Evolutionary conservation across 2,797 vertebrate species (phyloP), one percentile per base, ranked within the genome.

Genomic region (Chaenodraco wilsoni): DNA sequence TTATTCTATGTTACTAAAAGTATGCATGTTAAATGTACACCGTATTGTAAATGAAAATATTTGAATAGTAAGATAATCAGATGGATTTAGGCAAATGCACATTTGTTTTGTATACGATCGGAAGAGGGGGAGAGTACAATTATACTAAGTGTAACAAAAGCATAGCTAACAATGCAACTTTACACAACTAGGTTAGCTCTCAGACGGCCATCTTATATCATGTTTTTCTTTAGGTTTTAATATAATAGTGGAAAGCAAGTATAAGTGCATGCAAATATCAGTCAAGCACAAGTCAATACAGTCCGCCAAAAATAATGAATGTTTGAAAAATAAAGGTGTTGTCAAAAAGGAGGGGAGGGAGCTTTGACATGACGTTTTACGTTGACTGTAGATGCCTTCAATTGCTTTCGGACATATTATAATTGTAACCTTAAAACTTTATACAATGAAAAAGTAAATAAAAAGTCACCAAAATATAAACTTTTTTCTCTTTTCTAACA

Each of bases 311-410:
- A 44, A 27, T 21, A 61, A 59, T 54, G 40, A 12, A 73, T 67
- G 13, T 65, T 61, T 60, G 3, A 63, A 49, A 77, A 71, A 81
- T 55, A 51, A 66, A 58, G 58, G 4, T 16, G 40, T 69, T 0
- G 21, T 49, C 48, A 43, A 9, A 58, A 17, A 27, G 43, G 73
- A 57, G 60, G 45, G 41, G 60, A 44, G 5, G 64, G 61, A 19
- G 69, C 65, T 37, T 65, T 52, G 59, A 71, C 59, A 12, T 76
- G 78, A 84, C 87, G 87, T 74, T 59, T 75, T 60, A 76, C 71
- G 78, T 74, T 67, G 16, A n/a, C 51, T 58, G 2, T 0, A 0
- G 77, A 60, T 55, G 50, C 85, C 2, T 84, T 87, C 31, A 72
- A 0, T 1, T 21, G 0, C 46, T 8, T 14, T 56, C 12, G 57